These are phyloP conservation scores for Alloscopus bannaensis DNA, from an alignment of 2,888 invertebrate species.

Conservation along the genomic window DNA sequence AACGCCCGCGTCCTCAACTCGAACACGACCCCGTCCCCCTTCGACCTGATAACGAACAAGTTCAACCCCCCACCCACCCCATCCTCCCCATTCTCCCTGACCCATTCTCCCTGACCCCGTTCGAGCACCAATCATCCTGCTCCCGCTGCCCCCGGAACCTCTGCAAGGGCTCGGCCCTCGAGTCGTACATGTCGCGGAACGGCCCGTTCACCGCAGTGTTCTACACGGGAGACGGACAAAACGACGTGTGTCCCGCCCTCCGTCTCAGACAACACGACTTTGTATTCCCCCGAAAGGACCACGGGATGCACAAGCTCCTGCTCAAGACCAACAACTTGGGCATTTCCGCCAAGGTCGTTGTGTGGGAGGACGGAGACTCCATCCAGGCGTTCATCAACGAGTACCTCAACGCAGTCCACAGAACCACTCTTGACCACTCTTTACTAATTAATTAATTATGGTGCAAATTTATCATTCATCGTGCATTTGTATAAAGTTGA, in stretches of 20 bases:
- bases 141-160: constrained; percentile 79
- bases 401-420: background rate
- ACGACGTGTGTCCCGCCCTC: constrained; percentile 86
- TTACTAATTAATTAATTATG: too few species aligned
- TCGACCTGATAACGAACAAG: constrained; percentile 52
- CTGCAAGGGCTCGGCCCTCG: constrained; percentile 84
- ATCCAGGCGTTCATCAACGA: constrained; percentile 39
- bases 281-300: constrained; percentile 81
- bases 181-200: constrained; percentile 77
- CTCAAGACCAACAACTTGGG: constrained; percentile 62
- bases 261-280: constrained; percentile 80
- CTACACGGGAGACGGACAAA: constrained; percentile 86
- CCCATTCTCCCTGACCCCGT: constrained; percentile 59
- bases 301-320: constrained; percentile 75
- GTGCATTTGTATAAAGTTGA: background rate
- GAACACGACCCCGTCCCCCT: constrained; percentile 29
- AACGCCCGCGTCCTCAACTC: constrained; percentile 35
- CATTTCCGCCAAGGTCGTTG: constrained; percentile 75
- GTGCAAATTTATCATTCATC: background rate
- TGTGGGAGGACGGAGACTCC: constrained; percentile 58
- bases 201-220: constrained; percentile 79
- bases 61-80: background rate
- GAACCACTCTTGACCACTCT: too few species aligned
- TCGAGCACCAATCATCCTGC: constrained; percentile 61
- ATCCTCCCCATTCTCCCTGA: background rate